Conservation (phyloP, 2,888 invertebrate species). For the Stramonita haemastoma region DNA sequence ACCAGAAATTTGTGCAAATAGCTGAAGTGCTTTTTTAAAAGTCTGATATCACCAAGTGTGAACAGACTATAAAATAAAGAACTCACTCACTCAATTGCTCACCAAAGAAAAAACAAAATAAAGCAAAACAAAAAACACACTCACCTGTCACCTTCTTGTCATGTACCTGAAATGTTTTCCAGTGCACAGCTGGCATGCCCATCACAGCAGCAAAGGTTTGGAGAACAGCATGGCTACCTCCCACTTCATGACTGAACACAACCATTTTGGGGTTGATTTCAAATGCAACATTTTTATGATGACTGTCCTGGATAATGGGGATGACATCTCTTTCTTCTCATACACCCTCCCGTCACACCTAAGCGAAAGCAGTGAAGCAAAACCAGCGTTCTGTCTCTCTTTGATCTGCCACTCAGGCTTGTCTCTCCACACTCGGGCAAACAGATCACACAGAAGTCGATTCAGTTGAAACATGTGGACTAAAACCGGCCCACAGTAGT, state of each 20-base stretch:
- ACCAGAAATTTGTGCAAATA: not conserved
- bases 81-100: too few relatives aligned
- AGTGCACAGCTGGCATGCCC: not conserved
- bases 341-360: not conserved
- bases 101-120: too few relatives aligned
- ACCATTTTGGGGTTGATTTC: slow-evolving; percentile 20
- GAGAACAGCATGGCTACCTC: slow-evolving; percentile 1
- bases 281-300: not conserved
- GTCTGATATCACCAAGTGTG: too few relatives aligned
- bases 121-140: not conserved
- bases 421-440: not conserved
- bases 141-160: slow-evolving; percentile 7
- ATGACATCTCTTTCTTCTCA: not conserved
- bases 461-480: not conserved
- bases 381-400: not conserved
- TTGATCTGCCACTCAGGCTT: not conserved
- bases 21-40: too few relatives aligned
- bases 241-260: not conserved
- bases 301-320: slow-evolving; percentile 4
- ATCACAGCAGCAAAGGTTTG: not conserved
- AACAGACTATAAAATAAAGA: too few relatives aligned
- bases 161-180: not conserved
- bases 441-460: not conserved
- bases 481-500: too few relatives aligned
- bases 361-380: not conserved